Percentiles rank a stretch among this genome's conserved stretches.
Conservation (phyloP, 1,140 invertebrate species). For the Maniola jurtina region DNA sequence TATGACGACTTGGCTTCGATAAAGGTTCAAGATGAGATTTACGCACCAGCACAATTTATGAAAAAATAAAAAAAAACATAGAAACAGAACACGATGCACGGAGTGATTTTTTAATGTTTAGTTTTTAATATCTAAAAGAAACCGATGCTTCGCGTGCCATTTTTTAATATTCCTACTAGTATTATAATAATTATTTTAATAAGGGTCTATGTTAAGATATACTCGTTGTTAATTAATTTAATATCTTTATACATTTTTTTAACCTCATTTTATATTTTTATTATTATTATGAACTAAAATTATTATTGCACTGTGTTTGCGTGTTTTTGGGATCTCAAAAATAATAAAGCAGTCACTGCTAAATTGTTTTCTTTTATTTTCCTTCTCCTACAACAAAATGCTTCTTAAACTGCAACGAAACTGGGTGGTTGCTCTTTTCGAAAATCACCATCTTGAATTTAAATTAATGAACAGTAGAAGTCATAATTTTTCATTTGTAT, state of each 20-base stretch:
- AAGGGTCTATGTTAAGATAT: constrained; percentile 19
- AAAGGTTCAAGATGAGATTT: constrained; percentile 42
- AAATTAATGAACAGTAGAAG: too few relatives aligned
- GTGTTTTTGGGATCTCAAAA: constrained; percentile 78
- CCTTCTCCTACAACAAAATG: background rate
- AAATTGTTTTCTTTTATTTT: constrained; percentile 35
- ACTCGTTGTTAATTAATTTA: constrained; percentile 23
- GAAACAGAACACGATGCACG: constrained; percentile 43
- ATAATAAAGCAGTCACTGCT: constrained; percentile 69
- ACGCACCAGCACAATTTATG: constrained; percentile 46
- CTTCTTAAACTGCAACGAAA: background rate
- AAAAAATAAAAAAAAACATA: constrained; percentile 49
- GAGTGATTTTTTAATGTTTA: constrained; percentile 40
- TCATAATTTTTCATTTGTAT: too few relatives aligned
- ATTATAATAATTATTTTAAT: constrained; percentile 16
- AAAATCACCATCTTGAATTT: too few relatives aligned
- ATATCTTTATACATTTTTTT: constrained; percentile 37
- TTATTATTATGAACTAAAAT: constrained; percentile 40
- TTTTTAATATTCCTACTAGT: constrained; percentile 29
- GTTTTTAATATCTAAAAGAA: constrained; percentile 41
- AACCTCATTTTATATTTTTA: constrained; percentile 36
- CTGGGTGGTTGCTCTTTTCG: background rate
- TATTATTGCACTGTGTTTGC: constrained; percentile 66
- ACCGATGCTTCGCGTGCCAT: constrained; percentile 69
- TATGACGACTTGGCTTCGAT: constrained; percentile 48